Conservation (phyloP, 2,797 vertebrate genomes). For the Enteromius treurensis region DNA sequence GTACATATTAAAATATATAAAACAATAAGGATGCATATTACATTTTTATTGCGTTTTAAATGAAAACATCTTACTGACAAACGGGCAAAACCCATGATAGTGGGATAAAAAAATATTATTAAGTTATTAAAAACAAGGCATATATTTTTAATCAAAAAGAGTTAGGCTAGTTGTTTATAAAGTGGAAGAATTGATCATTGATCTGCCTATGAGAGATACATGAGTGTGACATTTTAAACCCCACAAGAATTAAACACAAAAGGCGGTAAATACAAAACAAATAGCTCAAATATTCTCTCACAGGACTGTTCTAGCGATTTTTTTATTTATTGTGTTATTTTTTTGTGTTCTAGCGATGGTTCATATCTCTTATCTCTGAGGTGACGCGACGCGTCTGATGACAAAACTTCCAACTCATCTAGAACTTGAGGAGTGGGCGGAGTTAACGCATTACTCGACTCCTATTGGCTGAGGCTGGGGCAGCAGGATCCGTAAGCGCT, state of each 20-base stretch:
- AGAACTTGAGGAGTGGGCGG: conserved; percentile 29
- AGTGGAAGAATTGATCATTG: background rate
- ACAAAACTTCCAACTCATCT: conserved; percentile 69
- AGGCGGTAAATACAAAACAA: background rate
- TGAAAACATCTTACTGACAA: too few species aligned
- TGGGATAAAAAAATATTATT: too few species aligned
- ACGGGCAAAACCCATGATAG: too few species aligned
- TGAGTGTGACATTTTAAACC: background rate
- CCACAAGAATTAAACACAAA: background rate
- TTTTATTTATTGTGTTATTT: too few species aligned
- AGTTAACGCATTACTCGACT: background rate
- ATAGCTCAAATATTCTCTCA: conserved; percentile 48
- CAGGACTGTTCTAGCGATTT: conserved; percentile 18
- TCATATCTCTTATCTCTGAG: conserved; percentile 55
- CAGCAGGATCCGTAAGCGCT: conserved; percentile 55
- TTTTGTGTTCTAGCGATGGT: conserved; percentile 17
- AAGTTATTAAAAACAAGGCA: background rate
- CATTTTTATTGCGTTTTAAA: too few species aligned
- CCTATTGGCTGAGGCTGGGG: conserved; percentile 63
- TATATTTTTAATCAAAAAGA: background rate
- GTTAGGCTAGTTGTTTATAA: background rate
- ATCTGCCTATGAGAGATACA: background rate
- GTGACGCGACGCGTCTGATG: conserved; percentile 77
- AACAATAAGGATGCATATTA: too few species aligned
- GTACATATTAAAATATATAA: too few species aligned